Evolutionary conservation across 2,797 vertebrate genomes (phyloP), one percentile per base, ranked within the genome.

Genomic region (Sebastes iracundus): DNA sequence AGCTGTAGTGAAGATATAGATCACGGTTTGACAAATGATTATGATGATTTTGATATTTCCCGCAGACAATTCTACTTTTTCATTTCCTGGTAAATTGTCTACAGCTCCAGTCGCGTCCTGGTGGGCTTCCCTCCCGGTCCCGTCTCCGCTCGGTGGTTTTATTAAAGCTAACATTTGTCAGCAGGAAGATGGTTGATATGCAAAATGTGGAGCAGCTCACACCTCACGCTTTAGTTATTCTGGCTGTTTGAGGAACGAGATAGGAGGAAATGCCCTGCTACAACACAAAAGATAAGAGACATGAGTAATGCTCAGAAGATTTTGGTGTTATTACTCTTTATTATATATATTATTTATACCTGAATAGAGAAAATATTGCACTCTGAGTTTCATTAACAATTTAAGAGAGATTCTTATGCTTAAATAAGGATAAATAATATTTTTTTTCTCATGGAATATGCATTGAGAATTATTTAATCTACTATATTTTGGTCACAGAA

Each of bases 111-210:
- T 85, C 79, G 75, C 42, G 74, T 87, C 87, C 83, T 90, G 87
- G 81, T 61, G 63, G 81, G 89, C 90, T 85, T 86, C 82, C 82
- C 85, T 88, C 79, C 67, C 78, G 20, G 76, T 76, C 84, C 77
- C 33, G 75, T 91, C 87, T 83, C 83, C 66, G 49, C 89, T 85
- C 88, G 55, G 84, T 78, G 84, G 89, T 95, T 96, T 96, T 96
- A 97, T 96, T 96, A 96, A 97, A 97, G 94, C 94, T 85, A 96
- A 92, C 93, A 94, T 95, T 94, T 96, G 94, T 95, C 92, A 92
- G 95, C 96, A 95, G 87, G 83, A 88, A 96, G 96, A 97, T 97
- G 90, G 96, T 97, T 97, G 97, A 97, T 97, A 98, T 97, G 96
- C 97, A 97, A 96, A 93, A 95, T 91, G 90, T 75, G 95, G 82